These are phyloP conservation scores for Platichthys flesus DNA, from an alignment of 2,113 vertebrate species.

Conservation along the genomic window DNA sequence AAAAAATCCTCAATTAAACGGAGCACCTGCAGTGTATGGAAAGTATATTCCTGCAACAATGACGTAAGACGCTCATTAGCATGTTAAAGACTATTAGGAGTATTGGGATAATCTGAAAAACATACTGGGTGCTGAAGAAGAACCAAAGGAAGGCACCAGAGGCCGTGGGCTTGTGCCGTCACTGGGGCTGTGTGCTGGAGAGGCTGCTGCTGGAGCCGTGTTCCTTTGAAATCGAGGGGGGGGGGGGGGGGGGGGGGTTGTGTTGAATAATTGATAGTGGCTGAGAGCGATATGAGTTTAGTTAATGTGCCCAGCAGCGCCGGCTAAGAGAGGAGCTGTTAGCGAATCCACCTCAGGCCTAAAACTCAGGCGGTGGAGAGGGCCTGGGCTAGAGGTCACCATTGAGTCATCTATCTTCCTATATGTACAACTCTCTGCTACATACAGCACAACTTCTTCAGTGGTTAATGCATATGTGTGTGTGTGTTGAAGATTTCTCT, in stretches of 20 bases:
- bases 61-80: conserved; percentile 50
- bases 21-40: neutral
- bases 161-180: conserved; percentile 31
- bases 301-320: conserved; percentile 86
- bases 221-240: conserved; percentile 67
- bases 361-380: conserved; percentile 61
- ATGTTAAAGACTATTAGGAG: conserved; percentile 27
- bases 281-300: conserved; percentile 88
- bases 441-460: conserved; percentile 34
- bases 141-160: conserved; percentile 46
- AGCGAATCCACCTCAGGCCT: conserved; percentile 77
- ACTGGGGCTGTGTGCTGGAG: conserved; percentile 24
- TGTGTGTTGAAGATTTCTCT: conserved; percentile 21
- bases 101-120: conserved; percentile 31
- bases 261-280: conserved; percentile 85
- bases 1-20: conserved; percentile 13
- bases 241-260: conserved; percentile 37
- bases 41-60: conserved; percentile 33
- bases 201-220: conserved; percentile 56
- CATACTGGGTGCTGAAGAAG: conserved; percentile 17
- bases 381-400: conserved; percentile 37
- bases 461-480: neutral
- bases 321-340: conserved; percentile 81
- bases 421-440: conserved; percentile 11
- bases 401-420: conserved; percentile 22